Base-by-base conservation (phyloP, 2,113 vertebrate species). In the Girardinichthys multiradiatus region DNA sequence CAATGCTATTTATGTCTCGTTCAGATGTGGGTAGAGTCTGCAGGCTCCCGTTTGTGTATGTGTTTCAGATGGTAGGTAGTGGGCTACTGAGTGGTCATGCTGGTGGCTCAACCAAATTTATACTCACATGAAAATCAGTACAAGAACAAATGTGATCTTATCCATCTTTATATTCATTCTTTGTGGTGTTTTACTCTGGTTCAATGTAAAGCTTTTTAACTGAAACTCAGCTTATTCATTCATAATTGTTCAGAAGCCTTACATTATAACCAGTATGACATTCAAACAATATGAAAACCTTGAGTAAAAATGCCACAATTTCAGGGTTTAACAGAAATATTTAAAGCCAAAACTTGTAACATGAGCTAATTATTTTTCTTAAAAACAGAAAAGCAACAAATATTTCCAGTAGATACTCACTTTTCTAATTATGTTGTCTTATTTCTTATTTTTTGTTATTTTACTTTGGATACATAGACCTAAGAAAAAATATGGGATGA, bases 191-290 rank as follows among this genome's bases (percentile, higher is more conserved):
- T 21, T 9, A 64, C 54, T 54, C 29, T 57, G n/a, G 30, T 57
- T 68, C 29, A 15, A 12, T 30, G 27, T 64, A 30, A 42, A 27
- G 4, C 59, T 2, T 10, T 54, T 26, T 51, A 54, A n/a, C n/a
- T 54, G 29, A 11, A 72, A 68, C 61, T 75, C 29, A 84, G 42
- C 74, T 79, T 71, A 77, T 84, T 67, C 70, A 57, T 17, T 74
- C 45, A 24, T 70, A 69, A 84, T 90, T 86, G 76, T 83, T 76
- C 77, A 37, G 73, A 15, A 58, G 67, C 69, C 64, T 83, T 66
- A 63, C 80, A 77, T 67, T 67, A 64, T 66, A 63, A n/a, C n/a
- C n/a, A n/a, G n/a, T n/a, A n/a, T n/a, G n/a, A n/a, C 35, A 5
- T 10, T 35, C 6, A 5, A 35, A 7, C 48, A 21, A 24, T 10